Evolutionary conservation across 2,888 invertebrate genomes (phyloP), one percentile per base, ranked within the genome.

Genomic region (Muschampia plurimacula): DNA sequence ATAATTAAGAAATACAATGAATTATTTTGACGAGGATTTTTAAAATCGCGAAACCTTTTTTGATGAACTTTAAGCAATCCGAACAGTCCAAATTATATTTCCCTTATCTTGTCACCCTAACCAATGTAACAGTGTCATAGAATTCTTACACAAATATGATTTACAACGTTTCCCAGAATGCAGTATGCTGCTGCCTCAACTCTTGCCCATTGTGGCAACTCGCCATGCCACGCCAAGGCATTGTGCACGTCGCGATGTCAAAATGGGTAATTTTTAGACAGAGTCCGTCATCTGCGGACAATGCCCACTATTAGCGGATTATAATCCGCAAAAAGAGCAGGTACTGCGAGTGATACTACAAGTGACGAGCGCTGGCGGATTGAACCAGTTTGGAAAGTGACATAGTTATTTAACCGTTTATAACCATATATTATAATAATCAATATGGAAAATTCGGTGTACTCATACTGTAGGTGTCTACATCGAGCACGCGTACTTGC

Each of bases 271-370:
- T 85, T 86, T 86, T 82, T 81, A 84, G 85, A 84, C 79, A 80
- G 82, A 83, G 82, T 87, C 89, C 88, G 87, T 89, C 89, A 86
- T 88, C 86, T 87, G 88, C 73, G 89, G 89, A 93, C 93, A 93
- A 93, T 92, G 93, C 92, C 93, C 91, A 90, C 93, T 92, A 92
- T 93, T 93, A 92, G 86, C 88, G 89, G 89, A 90, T 92, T 92
- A 92, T 89, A 86, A 90, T 88, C 83, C 82, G 88, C 92, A 90
- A 92, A 92, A 92, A 90, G 88, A 89, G 92, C 93, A 93, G 93
- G 92, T 92, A 91, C 87, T 77, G 81, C 82, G 62, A 71, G 13
- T 8, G 10, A 0, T 44, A 62, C 78, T 60, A 65, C 75, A 78
- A 80, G 80, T 67, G 69, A 79, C 74, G 74, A 81, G 85, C 78